phyloP scores from a whole-genome alignment of 2,113 vertebrate genomes.

The Microtus oregoni region DNA sequence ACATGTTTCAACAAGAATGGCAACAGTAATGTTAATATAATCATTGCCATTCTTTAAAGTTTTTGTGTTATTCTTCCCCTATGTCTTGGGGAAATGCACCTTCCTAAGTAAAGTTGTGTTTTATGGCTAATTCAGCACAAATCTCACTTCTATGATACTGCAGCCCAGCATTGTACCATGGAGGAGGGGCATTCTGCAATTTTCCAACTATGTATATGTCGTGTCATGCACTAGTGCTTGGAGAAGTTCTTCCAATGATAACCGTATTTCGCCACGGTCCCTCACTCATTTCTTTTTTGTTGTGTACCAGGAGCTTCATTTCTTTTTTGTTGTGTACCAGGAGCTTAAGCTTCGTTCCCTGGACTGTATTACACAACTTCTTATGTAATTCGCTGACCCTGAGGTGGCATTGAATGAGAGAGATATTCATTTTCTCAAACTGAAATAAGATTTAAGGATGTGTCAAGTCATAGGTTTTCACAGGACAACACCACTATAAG shows the following conservation, averaged over 20 bases:
- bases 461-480: background rate
- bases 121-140: background rate
- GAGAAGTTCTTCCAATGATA: background rate
- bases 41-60: background rate
- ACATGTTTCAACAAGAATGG: background rate
- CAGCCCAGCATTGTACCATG: rapidly evolving
- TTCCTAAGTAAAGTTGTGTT: background rate
- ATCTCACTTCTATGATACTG: background rate
- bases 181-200: background rate
- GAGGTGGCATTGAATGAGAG: no score
- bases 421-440: background rate
- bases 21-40: background rate
- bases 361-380: background rate
- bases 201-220: no score
- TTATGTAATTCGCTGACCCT: background rate
- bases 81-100: background rate
- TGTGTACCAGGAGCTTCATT: background rate
- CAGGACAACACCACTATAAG: background rate
- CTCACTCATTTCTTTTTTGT: background rate
- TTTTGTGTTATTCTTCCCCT: background rate
- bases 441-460: background rate
- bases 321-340: background rate
- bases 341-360: no score
- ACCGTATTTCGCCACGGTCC: background rate
- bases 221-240: background rate